Base-by-base conservation (phyloP, 2,113 vertebrate genomes). In the Amia ocellicauda region DNA sequence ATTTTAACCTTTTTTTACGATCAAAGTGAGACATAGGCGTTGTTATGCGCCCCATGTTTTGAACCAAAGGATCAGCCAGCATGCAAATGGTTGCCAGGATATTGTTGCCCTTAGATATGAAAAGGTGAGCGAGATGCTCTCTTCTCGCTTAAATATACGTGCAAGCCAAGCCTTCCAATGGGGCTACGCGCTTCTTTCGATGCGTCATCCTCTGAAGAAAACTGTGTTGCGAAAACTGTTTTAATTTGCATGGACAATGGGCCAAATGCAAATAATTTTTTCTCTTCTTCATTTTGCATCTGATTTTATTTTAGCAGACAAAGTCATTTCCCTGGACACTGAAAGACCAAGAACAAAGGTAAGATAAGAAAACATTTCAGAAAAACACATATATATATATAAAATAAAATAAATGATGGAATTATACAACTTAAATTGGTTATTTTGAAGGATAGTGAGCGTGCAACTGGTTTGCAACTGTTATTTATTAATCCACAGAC, bases 51-150 rank as follows among this genome's bases (percentile, higher is more conserved):
- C 45, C 57, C 70, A 71, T 72, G 2, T 80, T 81, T 83, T 80
- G 79, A 84, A 79, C 74, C 75, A 69, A 70, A 55, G 40, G 79
- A 83, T 87, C 84, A 84, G 73, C 81, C 69, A 75, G 74, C 67
- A 9, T 84, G 78, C 77, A 80, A 72, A 79, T 71, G 80, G 90
- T 93, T 93, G 90, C 90, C 89, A 87, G 90, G 91, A 88, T 90
- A 87, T 93, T 87, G 88, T 91, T 93, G 88, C 87, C 80, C 73
- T 17, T 75, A 77, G 84, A 78, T 83, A 86, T 83, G 68, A 71
- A 85, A 75, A 77, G 76, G 73, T 61, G 66, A 67, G 77, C 70
- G 70, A 78, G 74, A 73, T 75, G 68, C 73, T 68, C 17, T 22
- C 24, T 10, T 43, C 72, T 75, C 83, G 78, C 69, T 79, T 71